Evolutionary conservation across 2,888 invertebrate genomes (phyloP), one percentile per base, ranked within the genome.

Genomic region (Thymelicus sylvestris): DNA sequence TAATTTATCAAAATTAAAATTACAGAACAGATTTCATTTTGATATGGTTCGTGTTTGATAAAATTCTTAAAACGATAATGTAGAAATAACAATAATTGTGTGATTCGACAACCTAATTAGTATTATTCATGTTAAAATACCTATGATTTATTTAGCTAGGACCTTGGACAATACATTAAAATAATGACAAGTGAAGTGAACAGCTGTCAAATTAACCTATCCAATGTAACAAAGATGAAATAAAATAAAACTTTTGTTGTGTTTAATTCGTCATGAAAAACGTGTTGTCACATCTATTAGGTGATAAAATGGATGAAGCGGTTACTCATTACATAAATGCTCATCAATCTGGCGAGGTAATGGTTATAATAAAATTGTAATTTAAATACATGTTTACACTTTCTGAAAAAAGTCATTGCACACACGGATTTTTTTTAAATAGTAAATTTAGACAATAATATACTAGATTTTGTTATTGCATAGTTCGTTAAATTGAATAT

Each of bases 301-400:
- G 83, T 64, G 87, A 88, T 71, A 90, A 87, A 79, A 93, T 93
- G 87, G 93, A 93, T 69, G 93, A 93, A 76, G 89, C 88, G 6
- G 92, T 93, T 39, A 89, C 89, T 13, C 92, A 93, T 78, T 93
- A 92, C 74, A 92, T 93, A 67, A 90, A 90, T 80, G 80, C 92
- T 2, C 92, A 93, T 67, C 89, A 87, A 72, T 71, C 87, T 12
- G 81, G 84, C 55, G 92, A 90, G 86, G 93, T 91, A 83, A 57
- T 77, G 72, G 66, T 59, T 63, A 8, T 31, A 31, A 57, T 31
- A 2, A 12, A 57, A 13, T 61, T 63, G 7, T 31, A 31, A 57
- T 31, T 31, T 12, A 57, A 13, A 38, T 57, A 13, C 0, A 55
- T 55, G 5, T n/a, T 0, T 52, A 52, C 7, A 0, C 6, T 50